Percentiles rank a stretch among this genome's conserved stretches.
These are phyloP conservation scores for Laupala kohalensis DNA, from an alignment of 1,140 invertebrate genomes.

Conservation along the genomic window DNA sequence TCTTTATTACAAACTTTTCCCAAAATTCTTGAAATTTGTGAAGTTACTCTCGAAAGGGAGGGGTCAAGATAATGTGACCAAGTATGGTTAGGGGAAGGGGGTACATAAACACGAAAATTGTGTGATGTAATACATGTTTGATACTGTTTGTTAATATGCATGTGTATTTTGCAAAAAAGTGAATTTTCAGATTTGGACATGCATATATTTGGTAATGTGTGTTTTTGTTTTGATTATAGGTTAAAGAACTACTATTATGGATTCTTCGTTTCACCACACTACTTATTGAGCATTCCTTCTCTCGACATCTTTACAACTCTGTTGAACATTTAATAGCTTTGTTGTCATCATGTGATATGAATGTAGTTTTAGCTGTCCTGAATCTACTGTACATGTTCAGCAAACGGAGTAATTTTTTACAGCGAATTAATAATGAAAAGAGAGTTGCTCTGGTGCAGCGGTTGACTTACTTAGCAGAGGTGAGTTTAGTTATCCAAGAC, in stretches of 20 bases:
- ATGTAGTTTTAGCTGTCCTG: conserved; percentile 72
- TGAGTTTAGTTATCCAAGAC: conserved; percentile 31
- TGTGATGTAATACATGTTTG: too few species aligned
- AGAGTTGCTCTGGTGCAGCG: conserved; percentile 59
- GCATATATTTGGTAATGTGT: conserved; percentile 8
- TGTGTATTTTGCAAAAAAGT: background rate
- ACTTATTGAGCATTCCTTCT: conserved; percentile 83
- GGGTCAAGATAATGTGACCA: too few species aligned
- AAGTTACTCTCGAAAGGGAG: too few species aligned
- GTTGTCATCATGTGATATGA: conserved; percentile 72
- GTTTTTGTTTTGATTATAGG: conserved; percentile 33
- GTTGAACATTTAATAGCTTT: conserved; percentile 79
- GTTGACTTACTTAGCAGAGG: conserved; percentile 70
- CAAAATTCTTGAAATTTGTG: too few species aligned
- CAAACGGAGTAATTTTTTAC: conserved; percentile 82
- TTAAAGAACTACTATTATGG: conserved; percentile 61
- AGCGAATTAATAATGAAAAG: conserved; percentile 60
- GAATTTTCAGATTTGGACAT: background rate
- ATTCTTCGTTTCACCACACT: conserved; percentile 74
- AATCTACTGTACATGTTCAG: conserved; percentile 87
- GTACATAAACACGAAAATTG: too few species aligned
- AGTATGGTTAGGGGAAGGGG: too few species aligned
- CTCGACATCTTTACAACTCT: conserved; percentile 78
- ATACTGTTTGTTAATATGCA: too few species aligned
- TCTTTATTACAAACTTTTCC: too few species aligned